Conservation (phyloP, 2,888 invertebrate genomes). For the Caenorhabditis sp. region DNA sequence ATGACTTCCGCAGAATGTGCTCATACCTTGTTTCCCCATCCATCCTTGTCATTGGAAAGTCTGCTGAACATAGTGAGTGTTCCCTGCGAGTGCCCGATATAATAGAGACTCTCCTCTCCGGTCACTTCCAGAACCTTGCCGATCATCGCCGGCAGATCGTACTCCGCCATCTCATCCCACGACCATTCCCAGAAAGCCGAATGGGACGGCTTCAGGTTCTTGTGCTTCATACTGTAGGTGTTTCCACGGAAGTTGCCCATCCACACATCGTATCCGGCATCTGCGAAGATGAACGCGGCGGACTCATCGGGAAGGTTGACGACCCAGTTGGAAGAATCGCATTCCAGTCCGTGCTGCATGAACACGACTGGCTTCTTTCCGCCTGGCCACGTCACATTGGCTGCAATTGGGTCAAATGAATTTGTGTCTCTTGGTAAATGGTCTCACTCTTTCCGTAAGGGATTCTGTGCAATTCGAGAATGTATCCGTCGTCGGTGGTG, state of each 20-base stretch:
- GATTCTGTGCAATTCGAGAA: conserved; percentile 88
- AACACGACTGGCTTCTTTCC: conserved; percentile 80
- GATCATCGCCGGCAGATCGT: conserved; percentile 89
- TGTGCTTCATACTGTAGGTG: conserved; percentile 83
- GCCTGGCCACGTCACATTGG: conserved; percentile 56
- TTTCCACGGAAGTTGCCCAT: conserved; percentile 89
- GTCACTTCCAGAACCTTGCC: conserved; percentile 84
- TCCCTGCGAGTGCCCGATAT: conserved; percentile 90
- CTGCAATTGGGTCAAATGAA: conserved; percentile 44
- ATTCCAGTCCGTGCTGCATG: conserved; percentile 87
- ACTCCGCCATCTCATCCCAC: conserved; percentile 88
- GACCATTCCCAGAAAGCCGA: conserved; percentile 69
- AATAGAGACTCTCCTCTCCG: conserved; percentile 83
- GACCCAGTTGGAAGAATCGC: conserved; percentile 69
- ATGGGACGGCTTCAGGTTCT: conserved; percentile 59
- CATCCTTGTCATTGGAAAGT: conserved; percentile 64
- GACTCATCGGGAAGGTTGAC: conserved; percentile 69
- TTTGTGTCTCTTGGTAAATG: no score
- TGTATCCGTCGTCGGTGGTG: conserved; percentile 87
- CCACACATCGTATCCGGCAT: conserved; percentile 86
- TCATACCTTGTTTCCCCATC: conserved; percentile 69
- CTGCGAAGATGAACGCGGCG: conserved; percentile 76
- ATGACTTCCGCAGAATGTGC: no score
- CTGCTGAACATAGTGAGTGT: conserved; percentile 76
- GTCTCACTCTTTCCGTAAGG: conserved; percentile 81